Base-by-base conservation (phyloP, 2,113 vertebrate species). In the Cololabis saira region DNA sequence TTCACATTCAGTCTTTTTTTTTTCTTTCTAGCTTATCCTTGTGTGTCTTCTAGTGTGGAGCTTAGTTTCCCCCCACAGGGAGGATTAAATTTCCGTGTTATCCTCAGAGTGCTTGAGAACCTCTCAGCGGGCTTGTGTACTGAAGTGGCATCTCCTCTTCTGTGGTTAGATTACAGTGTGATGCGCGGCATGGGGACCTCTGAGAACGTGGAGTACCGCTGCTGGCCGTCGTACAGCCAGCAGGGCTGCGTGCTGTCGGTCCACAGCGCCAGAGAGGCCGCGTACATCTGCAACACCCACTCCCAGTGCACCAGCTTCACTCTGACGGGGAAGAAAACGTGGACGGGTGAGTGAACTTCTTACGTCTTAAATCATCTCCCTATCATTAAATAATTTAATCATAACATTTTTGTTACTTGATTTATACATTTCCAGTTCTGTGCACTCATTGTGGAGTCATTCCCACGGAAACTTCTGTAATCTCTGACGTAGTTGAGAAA, bases 191-290 rank as follows among this genome's bases (percentile, higher is more conserved):
- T 94, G 90, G 85, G 82, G n/a, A 82, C 81, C 0, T 88, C 62
- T 12, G 94, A 91, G 70, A 88, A 90, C 11, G 82, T 84, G 14
- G 93, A 91, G 68, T 96, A 95, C 83, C 93, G 88, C 72, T 97
- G 96, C 83, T 96, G 95, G 96, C 94, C 94, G 0, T 96, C 95
- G 19, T 96, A 97, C 87, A 94, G 93, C 85, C 92, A 94, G 81
- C 90, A 92, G 87, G 92, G 94, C 52, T 97, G 96, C 48, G 72
- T 96, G 77, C 88, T 96, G 22, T 96, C 96, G 0, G 81, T 96
- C 17, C 93, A 95, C 83, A 85, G 90, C 0, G 80, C 88, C 0
- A 88, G 79, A 58, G 96, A 97, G 82, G 96, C 94, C 0, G 94
- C 94, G 0, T 22, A 83, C 60, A 92, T 96, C 56, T 97, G 96